These are phyloP conservation scores for Phyllostomus discolor DNA, from an alignment of 2,113 vertebrate species.

Conservation along the genomic window DNA sequence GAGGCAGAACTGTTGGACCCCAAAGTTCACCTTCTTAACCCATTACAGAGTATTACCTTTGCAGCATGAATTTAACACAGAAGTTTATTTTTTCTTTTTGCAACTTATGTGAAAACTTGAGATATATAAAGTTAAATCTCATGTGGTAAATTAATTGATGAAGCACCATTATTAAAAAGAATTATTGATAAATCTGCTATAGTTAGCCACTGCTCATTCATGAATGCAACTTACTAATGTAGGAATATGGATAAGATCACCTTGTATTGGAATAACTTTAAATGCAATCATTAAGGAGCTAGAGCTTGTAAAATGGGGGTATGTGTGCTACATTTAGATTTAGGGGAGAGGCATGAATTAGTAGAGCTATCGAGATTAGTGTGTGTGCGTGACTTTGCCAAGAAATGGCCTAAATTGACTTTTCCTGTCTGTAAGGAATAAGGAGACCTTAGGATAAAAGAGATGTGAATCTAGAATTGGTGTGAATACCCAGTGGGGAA, in stretches of 20 bases:
- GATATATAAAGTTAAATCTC: not conserved
- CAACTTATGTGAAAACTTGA: not conserved
- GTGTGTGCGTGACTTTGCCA: not conserved
- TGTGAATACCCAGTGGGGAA: not conserved
- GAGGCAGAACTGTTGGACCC: no score
- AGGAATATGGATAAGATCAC: not conserved
- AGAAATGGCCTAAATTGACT: constrained; percentile 19
- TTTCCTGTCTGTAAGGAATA: constrained; percentile 18
- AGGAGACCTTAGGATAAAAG: constrained; percentile 32
- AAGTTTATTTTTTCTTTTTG: not conserved
- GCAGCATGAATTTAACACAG: not conserved
- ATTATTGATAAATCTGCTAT: not conserved
- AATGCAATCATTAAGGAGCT: not conserved
- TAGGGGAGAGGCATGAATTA: not conserved
- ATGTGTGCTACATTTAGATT: not conserved
- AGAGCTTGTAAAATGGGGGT: not conserved
- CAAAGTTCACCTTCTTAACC: not conserved
- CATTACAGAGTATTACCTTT: not conserved
- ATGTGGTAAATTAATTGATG: not conserved
- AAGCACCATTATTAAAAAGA: not conserved
- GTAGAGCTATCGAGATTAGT: not conserved
- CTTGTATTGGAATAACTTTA: not conserved
- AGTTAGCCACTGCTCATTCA: not conserved
- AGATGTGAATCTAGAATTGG: not conserved
- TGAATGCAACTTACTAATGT: not conserved